Percentiles rank a stretch among this genome's conserved stretches.
Evolutionary conservation across 1,140 invertebrate genomes (phyloP).

Genomic region (Tachypleus tridentatus): DNA sequence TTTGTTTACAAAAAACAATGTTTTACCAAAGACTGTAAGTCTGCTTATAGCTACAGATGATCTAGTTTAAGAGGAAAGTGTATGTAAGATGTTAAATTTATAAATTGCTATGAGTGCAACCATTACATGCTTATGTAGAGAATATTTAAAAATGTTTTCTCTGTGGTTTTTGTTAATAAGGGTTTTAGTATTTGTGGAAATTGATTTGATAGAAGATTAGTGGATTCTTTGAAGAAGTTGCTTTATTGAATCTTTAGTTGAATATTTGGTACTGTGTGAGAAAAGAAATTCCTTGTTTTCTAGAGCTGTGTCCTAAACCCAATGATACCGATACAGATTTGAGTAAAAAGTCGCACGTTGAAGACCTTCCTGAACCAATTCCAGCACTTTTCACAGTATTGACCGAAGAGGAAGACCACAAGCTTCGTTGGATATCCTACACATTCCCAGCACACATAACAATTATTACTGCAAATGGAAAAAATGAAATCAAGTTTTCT

Average conservation of each 20-base stretch:
- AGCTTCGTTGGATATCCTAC: conserved; percentile 54
- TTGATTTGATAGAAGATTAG: not conserved
- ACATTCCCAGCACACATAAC: conserved; percentile 37
- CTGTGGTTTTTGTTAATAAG: too few species aligned
- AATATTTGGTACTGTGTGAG: not conserved
- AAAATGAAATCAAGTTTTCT: conserved; percentile 49
- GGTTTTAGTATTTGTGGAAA: not conserved
- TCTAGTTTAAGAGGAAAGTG: too few species aligned
- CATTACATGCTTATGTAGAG: too few species aligned
- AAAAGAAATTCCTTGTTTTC: not conserved
- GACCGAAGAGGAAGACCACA: conserved; percentile 58
- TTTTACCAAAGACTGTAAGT: too few species aligned
- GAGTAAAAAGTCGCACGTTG: conserved; percentile 70
- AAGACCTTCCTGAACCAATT: conserved; percentile 66
- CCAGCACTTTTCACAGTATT: conserved; percentile 69
- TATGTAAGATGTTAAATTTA: too few species aligned
- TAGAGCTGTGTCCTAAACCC: conserved; percentile 71
- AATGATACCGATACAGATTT: conserved; percentile 52
- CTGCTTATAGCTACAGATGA: too few species aligned
- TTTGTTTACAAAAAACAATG: too few species aligned
- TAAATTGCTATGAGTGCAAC: too few species aligned
- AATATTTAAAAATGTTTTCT: too few species aligned
- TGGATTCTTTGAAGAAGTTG: not conserved
- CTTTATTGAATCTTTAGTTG: not conserved
- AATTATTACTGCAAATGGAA: conserved; percentile 22